Percentiles rank a stretch among this genome's conserved stretches.
Evolutionary conservation across 2,888 invertebrate genomes (phyloP).

Genomic region (Ochlodes sylvanus): DNA sequence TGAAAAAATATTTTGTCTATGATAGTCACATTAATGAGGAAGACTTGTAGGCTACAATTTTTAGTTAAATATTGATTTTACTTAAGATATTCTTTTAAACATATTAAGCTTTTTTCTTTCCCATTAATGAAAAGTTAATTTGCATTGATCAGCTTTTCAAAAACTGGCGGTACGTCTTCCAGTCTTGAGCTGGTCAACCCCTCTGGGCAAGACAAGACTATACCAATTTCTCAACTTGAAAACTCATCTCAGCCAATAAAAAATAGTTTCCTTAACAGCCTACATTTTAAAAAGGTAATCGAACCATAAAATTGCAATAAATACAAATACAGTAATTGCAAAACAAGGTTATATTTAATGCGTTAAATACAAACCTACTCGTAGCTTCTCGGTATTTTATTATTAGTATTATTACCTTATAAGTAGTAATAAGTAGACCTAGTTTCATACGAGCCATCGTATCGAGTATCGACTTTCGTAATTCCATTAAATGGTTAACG

Average conservation of each 20-base stretch:
- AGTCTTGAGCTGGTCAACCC: too few species aligned
- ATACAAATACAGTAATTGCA: slow-evolving; percentile 7
- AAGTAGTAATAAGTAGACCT: slow-evolving; percentile 20
- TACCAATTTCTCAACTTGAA: background rate
- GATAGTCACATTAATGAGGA: too few species aligned
- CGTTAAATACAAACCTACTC: background rate
- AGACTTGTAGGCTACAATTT: too few species aligned
- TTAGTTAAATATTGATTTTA: too few species aligned
- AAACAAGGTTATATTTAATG: background rate
- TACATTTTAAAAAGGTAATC: background rate
- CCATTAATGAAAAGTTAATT: too few species aligned
- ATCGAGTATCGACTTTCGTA: slow-evolving; percentile 31
- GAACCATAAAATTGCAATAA: background rate
- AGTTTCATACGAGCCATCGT: slow-evolving; percentile 20
- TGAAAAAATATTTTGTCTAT: too few species aligned
- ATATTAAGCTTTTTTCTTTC: too few species aligned
- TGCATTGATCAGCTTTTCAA: too few species aligned
- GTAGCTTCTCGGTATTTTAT: background rate
- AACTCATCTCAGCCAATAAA: background rate
- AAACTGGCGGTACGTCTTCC: too few species aligned
- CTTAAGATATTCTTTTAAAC: too few species aligned
- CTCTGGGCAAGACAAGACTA: too few species aligned
- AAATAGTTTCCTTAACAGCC: background rate
- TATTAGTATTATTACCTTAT: slow-evolving; percentile 11
- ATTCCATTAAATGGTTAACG: slow-evolving; percentile 35